Evolutionary conservation across 2,888 invertebrate genomes (phyloP).

Genomic region (Eupithecia inturbata): DNA sequence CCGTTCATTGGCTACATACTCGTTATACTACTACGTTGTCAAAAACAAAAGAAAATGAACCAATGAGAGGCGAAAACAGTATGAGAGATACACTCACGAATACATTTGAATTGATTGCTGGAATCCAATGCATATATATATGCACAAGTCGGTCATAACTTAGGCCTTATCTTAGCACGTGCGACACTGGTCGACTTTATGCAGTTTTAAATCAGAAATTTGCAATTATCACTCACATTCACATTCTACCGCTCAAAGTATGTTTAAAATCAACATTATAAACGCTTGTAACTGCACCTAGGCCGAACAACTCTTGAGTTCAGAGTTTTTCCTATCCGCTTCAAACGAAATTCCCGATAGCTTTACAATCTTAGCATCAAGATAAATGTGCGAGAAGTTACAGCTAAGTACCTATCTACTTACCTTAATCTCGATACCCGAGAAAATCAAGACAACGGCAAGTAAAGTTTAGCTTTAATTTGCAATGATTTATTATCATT

Average conservation of each 20-base stretch:
- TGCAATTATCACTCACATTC: slow-evolving; percentile 2
- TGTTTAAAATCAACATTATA: neutral
- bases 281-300: slow-evolving; percentile 1
- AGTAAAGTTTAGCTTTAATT: neutral
- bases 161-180: neutral
- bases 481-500: neutral
- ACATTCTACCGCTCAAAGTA: slow-evolving; percentile 2
- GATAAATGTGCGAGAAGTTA: too few species aligned
- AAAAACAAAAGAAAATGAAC: too few species aligned
- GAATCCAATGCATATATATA: neutral
- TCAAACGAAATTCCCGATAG: neutral
- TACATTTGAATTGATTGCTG: too few species aligned
- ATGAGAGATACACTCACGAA: too few species aligned
- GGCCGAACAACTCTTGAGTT: neutral
- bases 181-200: neutral
- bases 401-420: too few species aligned
- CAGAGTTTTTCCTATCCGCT: neutral
- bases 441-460: neutral
- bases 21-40: too few species aligned
- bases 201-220: neutral
- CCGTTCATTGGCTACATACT: too few species aligned
- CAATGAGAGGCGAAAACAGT: too few species aligned
- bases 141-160: neutral
- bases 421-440: neutral
- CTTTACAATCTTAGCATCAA: neutral